These are phyloP conservation scores for Platerodrilus igneus DNA, from an alignment of 2,888 invertebrate genomes.

Conservation along the genomic window DNA sequence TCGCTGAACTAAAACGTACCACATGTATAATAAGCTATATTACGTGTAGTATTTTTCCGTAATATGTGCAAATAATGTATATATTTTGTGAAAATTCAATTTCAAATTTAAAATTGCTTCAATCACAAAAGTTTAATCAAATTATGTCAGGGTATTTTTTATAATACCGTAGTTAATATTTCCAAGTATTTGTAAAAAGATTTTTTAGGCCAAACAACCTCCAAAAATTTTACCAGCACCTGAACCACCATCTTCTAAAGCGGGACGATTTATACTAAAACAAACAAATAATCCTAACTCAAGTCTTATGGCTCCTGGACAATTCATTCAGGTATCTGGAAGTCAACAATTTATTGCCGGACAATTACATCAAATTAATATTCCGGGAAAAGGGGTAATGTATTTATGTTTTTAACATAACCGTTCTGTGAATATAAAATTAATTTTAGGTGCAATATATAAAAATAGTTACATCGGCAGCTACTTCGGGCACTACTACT, in stretches of 20 bases:
- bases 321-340: slow-evolving; percentile 42
- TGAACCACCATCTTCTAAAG: slow-evolving; percentile 40
- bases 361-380: slow-evolving; percentile 67
- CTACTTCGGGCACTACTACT: slow-evolving; percentile 43
- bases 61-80: too few relatives aligned
- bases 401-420: slow-evolving; percentile 3
- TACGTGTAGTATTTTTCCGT: too few relatives aligned
- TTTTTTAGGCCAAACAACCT: slow-evolving; percentile 57
- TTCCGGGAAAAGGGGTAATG: slow-evolving; percentile 66
- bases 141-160: neutral
- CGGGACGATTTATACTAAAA: slow-evolving; percentile 55
- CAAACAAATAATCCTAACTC: slow-evolving; percentile 40
- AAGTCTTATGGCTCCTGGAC: slow-evolving; percentile 46
- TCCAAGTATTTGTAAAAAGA: slow-evolving; percentile 48
- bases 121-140: too few relatives aligned
- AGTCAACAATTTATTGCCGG: slow-evolving; percentile 46
- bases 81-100: too few relatives aligned
- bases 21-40: too few relatives aligned
- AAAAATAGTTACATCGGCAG: slow-evolving; percentile 55
- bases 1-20: too few relatives aligned
- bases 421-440: neutral
- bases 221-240: slow-evolving; percentile 67
- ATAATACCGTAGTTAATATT: neutral
- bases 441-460: slow-evolving; percentile 63
- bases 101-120: too few relatives aligned